Base-by-base conservation (phyloP, 1,140 invertebrate species). In the Callitettix versicolor region DNA sequence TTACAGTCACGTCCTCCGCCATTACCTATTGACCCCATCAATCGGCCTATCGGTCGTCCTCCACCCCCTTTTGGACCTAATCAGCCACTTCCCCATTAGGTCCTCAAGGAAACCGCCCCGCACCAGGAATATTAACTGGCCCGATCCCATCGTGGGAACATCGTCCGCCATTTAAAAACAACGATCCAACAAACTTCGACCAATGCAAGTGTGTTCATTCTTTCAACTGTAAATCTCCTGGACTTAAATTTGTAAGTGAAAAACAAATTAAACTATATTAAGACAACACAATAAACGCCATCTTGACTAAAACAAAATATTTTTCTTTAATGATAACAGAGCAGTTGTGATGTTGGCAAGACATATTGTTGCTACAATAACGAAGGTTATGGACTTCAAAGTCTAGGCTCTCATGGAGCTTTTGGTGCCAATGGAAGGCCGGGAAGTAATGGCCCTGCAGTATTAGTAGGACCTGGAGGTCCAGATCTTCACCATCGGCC, bases 151-250 rank as follows among this genome's bases (percentile, higher is more conserved):
- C 71, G 1, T 73, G 71, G 69, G 63, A 72, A 36, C 65, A 67
- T n/a, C 68, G 70, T 3, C 64, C 65, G 44, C 57, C 66, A 53
- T 69, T 69, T 57, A 66, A 71, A 14, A 60, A 65, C 43, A 54
- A 53, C 9, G 63, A 65, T 36, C 63, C 63, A 0, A 65, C 63
- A 17, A 60, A 58, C 47, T 76, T 68, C 56, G 73, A 77, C 46
- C 68, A 63, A 17, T 79, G 77, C 63, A 74, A 73, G 57, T 79
- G 77, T 58, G 70, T 71, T 34, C 73, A 73, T 56, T 72, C 72
- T 46, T 76, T 77, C 67, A 78, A 78, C 59, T 79, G 77, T 55
- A 73, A 74, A 15, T 67, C 68, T 7, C 68, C 66, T n/a, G 76
- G 73, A 34, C 65, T 79, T 33, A 71, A 72, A 52, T 76, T 77